Evolutionary conservation across 2,113 vertebrate genomes (phyloP).

Genomic region (Etheostoma cragini): DNA sequence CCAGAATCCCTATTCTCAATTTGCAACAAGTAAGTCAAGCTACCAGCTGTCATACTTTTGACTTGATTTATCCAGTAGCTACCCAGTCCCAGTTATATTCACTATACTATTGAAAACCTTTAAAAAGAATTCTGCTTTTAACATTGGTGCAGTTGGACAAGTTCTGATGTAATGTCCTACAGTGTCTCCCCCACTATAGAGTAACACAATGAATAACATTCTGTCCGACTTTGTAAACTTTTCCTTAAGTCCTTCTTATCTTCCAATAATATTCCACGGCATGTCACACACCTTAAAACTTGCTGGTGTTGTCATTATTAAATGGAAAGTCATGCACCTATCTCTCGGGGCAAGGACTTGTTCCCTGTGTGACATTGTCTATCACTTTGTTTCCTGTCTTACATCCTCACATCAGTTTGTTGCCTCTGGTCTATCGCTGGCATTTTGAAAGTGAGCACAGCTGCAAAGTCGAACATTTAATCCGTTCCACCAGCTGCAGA

Average conservation of each 20-base stretch:
- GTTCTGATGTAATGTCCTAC: constrained; percentile 34
- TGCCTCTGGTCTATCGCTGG: constrained; percentile 57
- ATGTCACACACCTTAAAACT: constrained; percentile 20
- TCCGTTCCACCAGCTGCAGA: not conserved
- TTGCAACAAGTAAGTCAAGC: not conserved
- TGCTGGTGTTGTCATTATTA: constrained; percentile 40
- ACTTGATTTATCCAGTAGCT: not conserved
- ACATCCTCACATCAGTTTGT: constrained; percentile 34
- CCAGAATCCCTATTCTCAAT: not conserved
- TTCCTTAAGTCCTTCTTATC: constrained; percentile 37
- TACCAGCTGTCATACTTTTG: not conserved
- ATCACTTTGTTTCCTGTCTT: constrained; percentile 57
- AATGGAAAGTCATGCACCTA: constrained; percentile 54
- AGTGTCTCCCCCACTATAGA: constrained; percentile 5
- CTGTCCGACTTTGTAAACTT: constrained; percentile 25
- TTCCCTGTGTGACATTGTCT: constrained; percentile 54
- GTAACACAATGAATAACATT: not conserved
- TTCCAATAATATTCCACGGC: constrained; percentile 32
- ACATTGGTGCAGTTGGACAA: not conserved
- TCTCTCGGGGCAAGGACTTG: constrained; percentile 68
- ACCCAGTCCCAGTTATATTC: no score
- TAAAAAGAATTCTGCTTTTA: not conserved
- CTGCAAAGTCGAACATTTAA: constrained; percentile 32
- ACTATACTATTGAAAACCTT: no score
- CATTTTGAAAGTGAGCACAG: constrained; percentile 61